Evolutionary conservation across 2,113 vertebrate genomes (phyloP).

Genomic region (Sylvietta virens): DNA sequence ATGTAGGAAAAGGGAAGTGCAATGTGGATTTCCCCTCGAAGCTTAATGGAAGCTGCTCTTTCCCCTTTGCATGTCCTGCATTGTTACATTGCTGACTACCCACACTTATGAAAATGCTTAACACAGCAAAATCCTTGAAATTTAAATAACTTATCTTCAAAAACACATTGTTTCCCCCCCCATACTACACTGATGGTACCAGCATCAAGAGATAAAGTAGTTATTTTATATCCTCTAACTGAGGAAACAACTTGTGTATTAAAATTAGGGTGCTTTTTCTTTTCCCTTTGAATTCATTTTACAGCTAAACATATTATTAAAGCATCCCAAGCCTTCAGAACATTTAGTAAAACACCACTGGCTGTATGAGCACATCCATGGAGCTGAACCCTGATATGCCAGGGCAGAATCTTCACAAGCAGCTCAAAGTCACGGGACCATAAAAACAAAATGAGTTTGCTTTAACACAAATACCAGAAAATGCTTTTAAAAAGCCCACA

Average conservation of each 20-base stretch:
- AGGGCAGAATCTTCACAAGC: not conserved
- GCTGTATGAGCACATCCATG: not conserved
- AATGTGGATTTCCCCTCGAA: not conserved
- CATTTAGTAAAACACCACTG: not conserved
- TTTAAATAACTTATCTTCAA: not conserved
- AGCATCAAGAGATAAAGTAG: not conserved
- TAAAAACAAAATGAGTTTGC: not conserved
- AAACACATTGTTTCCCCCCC: not conserved
- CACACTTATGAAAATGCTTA: not conserved
- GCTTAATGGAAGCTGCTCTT: not conserved
- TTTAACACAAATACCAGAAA: not conserved
- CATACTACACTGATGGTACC: not conserved
- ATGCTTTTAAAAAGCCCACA: not conserved
- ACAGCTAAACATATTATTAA: not conserved
- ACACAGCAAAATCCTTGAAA: not conserved
- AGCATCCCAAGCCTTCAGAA: not conserved
- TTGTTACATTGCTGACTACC: rapidly evolving
- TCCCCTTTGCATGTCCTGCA: not conserved
- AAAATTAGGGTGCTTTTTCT: not conserved
- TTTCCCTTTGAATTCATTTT: not conserved
- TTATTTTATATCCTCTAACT: not conserved
- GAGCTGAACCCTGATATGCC: not conserved
- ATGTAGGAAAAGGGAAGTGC: not conserved
- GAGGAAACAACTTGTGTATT: not conserved
- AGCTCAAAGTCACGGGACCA: not conserved